Conservation (phyloP, 2,888 invertebrate genomes). For the Agonopterix alstromeriana region DNA sequence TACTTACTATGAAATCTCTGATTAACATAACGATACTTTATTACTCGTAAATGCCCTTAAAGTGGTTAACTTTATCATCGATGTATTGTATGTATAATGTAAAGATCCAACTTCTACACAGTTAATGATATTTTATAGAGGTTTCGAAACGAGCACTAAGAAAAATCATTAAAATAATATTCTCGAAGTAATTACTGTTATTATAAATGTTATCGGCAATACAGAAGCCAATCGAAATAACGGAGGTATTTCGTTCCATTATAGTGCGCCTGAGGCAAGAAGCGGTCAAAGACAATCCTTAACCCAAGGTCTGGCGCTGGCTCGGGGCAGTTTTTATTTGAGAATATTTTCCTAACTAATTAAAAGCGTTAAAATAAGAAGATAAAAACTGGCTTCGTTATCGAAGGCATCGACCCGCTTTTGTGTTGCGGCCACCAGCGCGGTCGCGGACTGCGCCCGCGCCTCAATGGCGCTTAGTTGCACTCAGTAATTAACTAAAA, state of each 20-base stretch:
- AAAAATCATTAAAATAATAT: slow-evolving; percentile 40
- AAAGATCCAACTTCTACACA: not conserved
- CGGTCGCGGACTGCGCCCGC: slow-evolving; percentile 34
- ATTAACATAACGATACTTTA: too few species aligned
- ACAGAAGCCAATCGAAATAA: slow-evolving; percentile 63
- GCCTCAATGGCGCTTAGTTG: slow-evolving; percentile 46
- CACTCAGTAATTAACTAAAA: slow-evolving; percentile 71
- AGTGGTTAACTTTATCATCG: too few species aligned
- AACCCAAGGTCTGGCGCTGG: slow-evolving; percentile 42
- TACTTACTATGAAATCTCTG: too few species aligned
- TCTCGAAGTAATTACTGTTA: slow-evolving; percentile 47
- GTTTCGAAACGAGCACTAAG: slow-evolving; percentile 27
- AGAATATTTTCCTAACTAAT: slow-evolving; percentile 77
- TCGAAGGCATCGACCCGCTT: slow-evolving; percentile 73
- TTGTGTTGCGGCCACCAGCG: slow-evolving; percentile 67
- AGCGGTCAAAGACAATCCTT: slow-evolving; percentile 61
- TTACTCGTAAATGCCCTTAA: too few species aligned
- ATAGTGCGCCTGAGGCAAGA: slow-evolving; percentile 49
- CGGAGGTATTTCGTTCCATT: slow-evolving; percentile 50
- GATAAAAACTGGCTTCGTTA: slow-evolving; percentile 70
- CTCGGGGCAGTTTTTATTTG: slow-evolving; percentile 66
- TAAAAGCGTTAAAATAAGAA: slow-evolving; percentile 75
- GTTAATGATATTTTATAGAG: not conserved
- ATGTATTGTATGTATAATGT: not conserved
- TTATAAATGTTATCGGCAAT: slow-evolving; percentile 51